phyloP scores from a whole-genome alignment of 2,113 vertebrate species.

The Ophiodon elongatus region DNA sequence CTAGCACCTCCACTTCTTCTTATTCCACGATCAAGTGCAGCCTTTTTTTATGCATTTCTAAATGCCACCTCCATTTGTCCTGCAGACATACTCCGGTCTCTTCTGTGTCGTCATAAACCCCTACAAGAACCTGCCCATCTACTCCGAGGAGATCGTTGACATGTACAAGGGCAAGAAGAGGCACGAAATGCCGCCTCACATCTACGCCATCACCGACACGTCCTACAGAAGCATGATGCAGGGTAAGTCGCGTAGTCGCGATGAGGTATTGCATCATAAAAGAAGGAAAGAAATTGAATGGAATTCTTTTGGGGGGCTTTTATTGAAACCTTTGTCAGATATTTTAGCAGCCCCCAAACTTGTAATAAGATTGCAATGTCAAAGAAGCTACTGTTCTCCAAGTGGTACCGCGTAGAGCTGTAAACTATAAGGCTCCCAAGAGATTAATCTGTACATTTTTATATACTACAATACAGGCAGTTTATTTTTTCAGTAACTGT shows the following conservation, averaged over 20 bases:
- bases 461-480: not conserved
- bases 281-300: not conserved
- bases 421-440: not conserved
- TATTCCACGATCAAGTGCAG: not conserved
- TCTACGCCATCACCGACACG: slow-evolving; percentile 98
- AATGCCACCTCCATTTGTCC: slow-evolving; percentile 25
- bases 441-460: not conserved
- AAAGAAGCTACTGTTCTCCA: slow-evolving; percentile 7
- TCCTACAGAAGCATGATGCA: slow-evolving; percentile 99
- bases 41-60: not conserved
- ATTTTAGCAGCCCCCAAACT: not conserved
- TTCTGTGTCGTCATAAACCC: slow-evolving; percentile 99
- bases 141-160: slow-evolving; percentile 98
- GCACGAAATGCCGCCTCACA: slow-evolving; percentile 98
- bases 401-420: not conserved
- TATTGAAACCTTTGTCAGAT: not conserved
- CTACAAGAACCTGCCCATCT: slow-evolving; percentile 99
- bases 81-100: slow-evolving; percentile 96
- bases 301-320: not conserved
- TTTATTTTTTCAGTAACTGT: not conserved
- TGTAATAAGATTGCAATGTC: not conserved
- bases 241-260: slow-evolving; percentile 83
- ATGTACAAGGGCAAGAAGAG: slow-evolving; percentile 99
- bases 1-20: not conserved
- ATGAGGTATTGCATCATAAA: not conserved